Evolutionary conservation across 1,140 invertebrate species (phyloP).

Genomic region (Drosophila teissieri): DNA sequence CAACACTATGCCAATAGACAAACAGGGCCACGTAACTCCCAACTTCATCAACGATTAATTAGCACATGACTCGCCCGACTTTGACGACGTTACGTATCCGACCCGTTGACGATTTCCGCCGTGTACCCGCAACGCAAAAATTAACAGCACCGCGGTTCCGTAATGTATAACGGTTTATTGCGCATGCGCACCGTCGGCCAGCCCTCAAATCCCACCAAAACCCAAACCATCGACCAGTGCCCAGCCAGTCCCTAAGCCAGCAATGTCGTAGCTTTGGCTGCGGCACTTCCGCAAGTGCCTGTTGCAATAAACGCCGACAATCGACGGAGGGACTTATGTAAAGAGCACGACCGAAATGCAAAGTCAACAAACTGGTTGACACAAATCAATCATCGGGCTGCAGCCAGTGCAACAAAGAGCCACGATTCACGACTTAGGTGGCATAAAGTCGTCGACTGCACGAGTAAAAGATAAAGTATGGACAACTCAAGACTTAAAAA

Average conservation of each 20-base stretch:
- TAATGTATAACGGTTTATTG: constrained; percentile 80
- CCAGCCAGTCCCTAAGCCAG: constrained; percentile 27
- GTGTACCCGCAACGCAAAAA: constrained; percentile 60
- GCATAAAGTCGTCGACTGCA: not conserved
- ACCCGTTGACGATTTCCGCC: constrained; percentile 31
- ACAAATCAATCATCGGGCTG: constrained; percentile 73
- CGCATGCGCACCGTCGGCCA: constrained; percentile 58
- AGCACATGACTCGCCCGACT: constrained; percentile 53
- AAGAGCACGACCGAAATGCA: constrained; percentile 36
- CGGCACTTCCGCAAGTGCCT: constrained; percentile 72
- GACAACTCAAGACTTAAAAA: too few species aligned
- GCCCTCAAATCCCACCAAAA: constrained; percentile 13
- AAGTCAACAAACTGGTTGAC: constrained; percentile 61
- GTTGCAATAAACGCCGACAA: constrained; percentile 60
- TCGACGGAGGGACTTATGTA: constrained; percentile 60
- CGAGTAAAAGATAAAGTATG: not conserved
- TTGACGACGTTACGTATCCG: constrained; percentile 59
- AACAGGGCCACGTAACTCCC: constrained; percentile 59
- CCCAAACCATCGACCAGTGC: constrained; percentile 21
- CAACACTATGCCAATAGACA: constrained; percentile 48
- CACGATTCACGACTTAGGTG: constrained; percentile 41
- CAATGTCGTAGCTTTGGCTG: constrained; percentile 27
- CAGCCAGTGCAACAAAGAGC: constrained; percentile 38
- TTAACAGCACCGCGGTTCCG: constrained; percentile 63
- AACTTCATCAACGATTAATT: constrained; percentile 63